phyloP scores from a whole-genome alignment of 2,888 invertebrate genomes.

The Diabrotica balteata region DNA sequence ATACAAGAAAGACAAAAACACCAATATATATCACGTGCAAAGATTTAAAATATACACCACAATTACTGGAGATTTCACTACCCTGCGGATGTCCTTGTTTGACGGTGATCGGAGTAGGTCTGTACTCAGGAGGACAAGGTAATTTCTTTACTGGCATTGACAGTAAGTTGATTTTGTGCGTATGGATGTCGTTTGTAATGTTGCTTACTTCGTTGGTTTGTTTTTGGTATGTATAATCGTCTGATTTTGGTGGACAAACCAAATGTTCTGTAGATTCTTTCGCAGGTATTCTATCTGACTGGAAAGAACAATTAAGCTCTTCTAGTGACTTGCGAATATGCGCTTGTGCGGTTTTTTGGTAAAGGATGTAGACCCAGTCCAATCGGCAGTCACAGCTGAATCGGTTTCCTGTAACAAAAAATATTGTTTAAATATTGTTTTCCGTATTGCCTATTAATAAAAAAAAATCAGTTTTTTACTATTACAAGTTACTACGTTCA shows the following conservation, averaged over 20 bases:
- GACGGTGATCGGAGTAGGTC: constrained; percentile 50
- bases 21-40: constrained; percentile 6
- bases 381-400: constrained; percentile 85
- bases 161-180: constrained; percentile 15
- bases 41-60: constrained; percentile 5
- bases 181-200: background rate
- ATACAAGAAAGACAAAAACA: constrained; percentile 19
- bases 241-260: constrained; percentile 28
- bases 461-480: no score
- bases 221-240: constrained; percentile 23
- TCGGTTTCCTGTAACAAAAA: constrained; percentile 75
- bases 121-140: constrained; percentile 57
- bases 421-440: constrained; percentile 7
- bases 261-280: constrained; percentile 27
- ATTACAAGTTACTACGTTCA: no score
- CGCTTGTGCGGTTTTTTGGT: constrained; percentile 77
- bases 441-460: no score
- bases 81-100: constrained; percentile 43
- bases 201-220: constrained; percentile 5
- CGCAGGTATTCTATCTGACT: constrained; percentile 45
- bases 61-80: constrained; percentile 5
- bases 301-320: constrained; percentile 75
- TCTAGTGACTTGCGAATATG: constrained; percentile 74
- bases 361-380: constrained; percentile 78
- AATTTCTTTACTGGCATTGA: constrained; percentile 51